Percentiles rank a stretch among this genome's conserved stretches.
Evolutionary conservation across 2,113 vertebrate species (phyloP).

Genomic region (Guaruba guarouba): DNA sequence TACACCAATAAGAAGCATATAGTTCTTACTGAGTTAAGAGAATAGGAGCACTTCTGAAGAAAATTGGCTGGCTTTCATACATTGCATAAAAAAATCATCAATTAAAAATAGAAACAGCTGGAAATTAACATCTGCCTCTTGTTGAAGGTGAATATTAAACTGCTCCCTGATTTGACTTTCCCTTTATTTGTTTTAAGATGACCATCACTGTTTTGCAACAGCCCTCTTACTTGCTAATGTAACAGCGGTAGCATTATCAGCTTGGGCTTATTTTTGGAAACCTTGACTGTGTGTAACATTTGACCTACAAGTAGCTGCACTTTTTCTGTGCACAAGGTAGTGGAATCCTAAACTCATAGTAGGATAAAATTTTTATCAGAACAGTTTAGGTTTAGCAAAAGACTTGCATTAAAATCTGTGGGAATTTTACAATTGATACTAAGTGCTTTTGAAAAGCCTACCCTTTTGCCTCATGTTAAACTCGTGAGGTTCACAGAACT

Average conservation of each 20-base stretch:
- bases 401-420: background rate
- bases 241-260: background rate
- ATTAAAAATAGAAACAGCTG: conserved; percentile 56
- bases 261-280: background rate
- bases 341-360: background rate
- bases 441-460: background rate
- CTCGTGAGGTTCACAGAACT: background rate
- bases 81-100: conserved; percentile 32
- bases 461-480: background rate
- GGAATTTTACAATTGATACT: background rate
- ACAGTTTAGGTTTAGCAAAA: background rate
- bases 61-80: conserved; percentile 44
- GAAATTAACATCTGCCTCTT: conserved; percentile 30
- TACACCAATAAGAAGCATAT: conserved; percentile 28
- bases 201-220: background rate
- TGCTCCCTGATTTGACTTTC: background rate
- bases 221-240: background rate
- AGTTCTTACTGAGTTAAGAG: conserved; percentile 18
- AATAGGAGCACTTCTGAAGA: conserved; percentile 44
- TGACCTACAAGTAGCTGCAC: background rate
- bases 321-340: background rate
- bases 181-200: background rate
- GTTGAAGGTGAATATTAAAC: conserved; percentile 20
- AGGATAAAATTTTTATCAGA: background rate
- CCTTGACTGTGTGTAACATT: background rate